These are phyloP conservation scores for Scaptomyza cyrtandrae DNA, from an alignment of 2,888 invertebrate species.

Conservation along the genomic window DNA sequence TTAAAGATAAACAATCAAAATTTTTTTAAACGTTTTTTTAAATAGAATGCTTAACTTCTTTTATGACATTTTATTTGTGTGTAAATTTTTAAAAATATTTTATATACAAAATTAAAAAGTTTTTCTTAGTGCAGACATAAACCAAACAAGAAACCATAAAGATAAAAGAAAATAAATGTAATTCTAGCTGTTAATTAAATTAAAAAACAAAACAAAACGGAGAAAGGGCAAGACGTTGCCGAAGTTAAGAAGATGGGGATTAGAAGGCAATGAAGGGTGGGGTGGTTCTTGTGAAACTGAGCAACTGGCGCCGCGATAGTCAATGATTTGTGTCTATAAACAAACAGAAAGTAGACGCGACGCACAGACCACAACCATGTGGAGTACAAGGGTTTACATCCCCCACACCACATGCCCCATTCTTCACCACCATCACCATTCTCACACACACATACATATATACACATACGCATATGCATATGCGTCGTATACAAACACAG, in stretches of 20 bases:
- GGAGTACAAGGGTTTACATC: slow-evolving; percentile 58
- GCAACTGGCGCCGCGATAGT: slow-evolving; percentile 72
- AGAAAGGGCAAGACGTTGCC: slow-evolving; percentile 14
- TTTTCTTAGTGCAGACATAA: slow-evolving; percentile 4
- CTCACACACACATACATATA: slow-evolving; percentile 14
- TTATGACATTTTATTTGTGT: too few relatives aligned
- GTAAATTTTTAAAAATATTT: too few relatives aligned
- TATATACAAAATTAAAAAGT: too few relatives aligned
- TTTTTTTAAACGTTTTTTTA: too few relatives aligned
- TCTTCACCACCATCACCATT: neutral
- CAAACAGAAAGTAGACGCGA: slow-evolving; percentile 34
- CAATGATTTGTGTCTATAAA: slow-evolving; percentile 78
- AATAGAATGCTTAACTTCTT: too few relatives aligned
- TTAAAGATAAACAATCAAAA: too few relatives aligned
- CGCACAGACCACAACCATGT: slow-evolving; percentile 66
- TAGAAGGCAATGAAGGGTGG: slow-evolving; percentile 4
- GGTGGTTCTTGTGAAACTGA: slow-evolving; percentile 14
- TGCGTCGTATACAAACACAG: slow-evolving; percentile 65
- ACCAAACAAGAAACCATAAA: slow-evolving; percentile 30
- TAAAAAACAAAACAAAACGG: slow-evolving; percentile 58
- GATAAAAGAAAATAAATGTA: slow-evolving; percentile 51
- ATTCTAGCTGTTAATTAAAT: slow-evolving; percentile 78
- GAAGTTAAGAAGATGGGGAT: neutral
- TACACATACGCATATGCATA: slow-evolving; percentile 22
- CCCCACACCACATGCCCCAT: slow-evolving; percentile 7